Evolutionary conservation across 2,888 invertebrate genomes (phyloP).

Genomic region (Parnassius orleans): DNA sequence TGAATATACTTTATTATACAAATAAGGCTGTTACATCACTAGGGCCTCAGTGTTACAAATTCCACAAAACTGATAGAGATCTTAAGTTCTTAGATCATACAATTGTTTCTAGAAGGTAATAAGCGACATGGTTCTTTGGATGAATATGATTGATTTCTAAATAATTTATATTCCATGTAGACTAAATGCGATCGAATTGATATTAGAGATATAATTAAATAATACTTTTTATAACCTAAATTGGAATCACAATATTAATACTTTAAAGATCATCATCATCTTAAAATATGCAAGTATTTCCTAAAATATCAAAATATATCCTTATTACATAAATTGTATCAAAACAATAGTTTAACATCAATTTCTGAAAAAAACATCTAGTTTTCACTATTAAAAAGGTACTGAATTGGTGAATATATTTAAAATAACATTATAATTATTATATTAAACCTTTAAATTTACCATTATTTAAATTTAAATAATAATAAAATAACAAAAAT

Average conservation of each 20-base stretch:
- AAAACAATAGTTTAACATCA: slow-evolving; percentile 11
- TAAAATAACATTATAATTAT: slow-evolving; percentile 6
- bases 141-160: slow-evolving; percentile 20
- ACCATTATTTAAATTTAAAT: slow-evolving; percentile 25
- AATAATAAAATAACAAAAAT: slow-evolving; percentile 25
- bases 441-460: background rate
- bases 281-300: slow-evolving; percentile 6
- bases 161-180: slow-evolving; percentile 25
- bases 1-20: slow-evolving; percentile 75
- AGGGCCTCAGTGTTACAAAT: slow-evolving; percentile 67
- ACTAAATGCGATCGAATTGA: slow-evolving; percentile 26
- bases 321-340: slow-evolving; percentile 1
- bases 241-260: slow-evolving; percentile 26
- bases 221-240: slow-evolving; percentile 12
- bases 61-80: slow-evolving; percentile 45
- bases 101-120: slow-evolving; percentile 34
- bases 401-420: slow-evolving; percentile 9
- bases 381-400: slow-evolving; percentile 10
- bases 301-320: slow-evolving; percentile 14
- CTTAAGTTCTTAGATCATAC: slow-evolving; percentile 35
- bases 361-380: slow-evolving; percentile 12
- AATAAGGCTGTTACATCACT: slow-evolving; percentile 73
- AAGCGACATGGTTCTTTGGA: slow-evolving; percentile 29
- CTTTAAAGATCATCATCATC: slow-evolving; percentile 8
- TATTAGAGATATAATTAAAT: slow-evolving; percentile 19